Base-by-base conservation (phyloP, 1,140 invertebrate species). In the Lethrus apterus region DNA sequence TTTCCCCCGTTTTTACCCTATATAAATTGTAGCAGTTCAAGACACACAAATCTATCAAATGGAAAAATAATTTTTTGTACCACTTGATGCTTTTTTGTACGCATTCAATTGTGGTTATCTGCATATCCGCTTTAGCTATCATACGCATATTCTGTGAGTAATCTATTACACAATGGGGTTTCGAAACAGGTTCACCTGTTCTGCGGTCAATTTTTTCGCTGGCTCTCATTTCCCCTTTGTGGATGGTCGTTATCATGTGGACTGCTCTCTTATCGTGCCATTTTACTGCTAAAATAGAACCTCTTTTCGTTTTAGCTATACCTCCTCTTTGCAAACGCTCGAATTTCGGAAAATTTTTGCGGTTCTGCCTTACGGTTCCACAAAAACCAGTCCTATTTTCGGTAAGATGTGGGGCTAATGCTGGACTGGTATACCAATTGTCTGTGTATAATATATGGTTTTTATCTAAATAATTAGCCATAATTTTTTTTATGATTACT, bases 381-480 rank as follows among this genome's bases (percentile, higher is more conserved):
- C 31, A 32, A 9, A 32, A 32, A 32, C 7, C 31, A 32, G 31
- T 32, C 7, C 31, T 7, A 32, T 32, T 32, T 32, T 32, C 31
- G 13, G 7, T 4, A 32, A 32, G 31, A 32, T 32, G 13, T 9
- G 4, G 7, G 7, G 31, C 31, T 7, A 32, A 13, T 9, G 13
- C 10, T 4, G 33, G 33, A 17, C 13, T 35, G 7, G 2, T n/a
- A n/a, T n/a, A n/a, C n/a, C n/a, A n/a, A n/a, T n/a, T n/a, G n/a
- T n/a, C n/a, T n/a, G n/a, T n/a, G n/a, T n/a, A n/a, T n/a, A n/a
- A n/a, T n/a, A n/a, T 35, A 18, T 17, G 23, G 23, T 26, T 26
- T 26, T 26, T 26, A 26, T 26, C 23, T 26, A 26, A 26, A 26
- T 26, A 26, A 26, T 26, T 26, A n/a, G 23, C 23, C 23, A 26